These are phyloP conservation scores for Drosophila malerkotliana DNA, from an alignment of 1,140 invertebrate species.

Conservation along the genomic window DNA sequence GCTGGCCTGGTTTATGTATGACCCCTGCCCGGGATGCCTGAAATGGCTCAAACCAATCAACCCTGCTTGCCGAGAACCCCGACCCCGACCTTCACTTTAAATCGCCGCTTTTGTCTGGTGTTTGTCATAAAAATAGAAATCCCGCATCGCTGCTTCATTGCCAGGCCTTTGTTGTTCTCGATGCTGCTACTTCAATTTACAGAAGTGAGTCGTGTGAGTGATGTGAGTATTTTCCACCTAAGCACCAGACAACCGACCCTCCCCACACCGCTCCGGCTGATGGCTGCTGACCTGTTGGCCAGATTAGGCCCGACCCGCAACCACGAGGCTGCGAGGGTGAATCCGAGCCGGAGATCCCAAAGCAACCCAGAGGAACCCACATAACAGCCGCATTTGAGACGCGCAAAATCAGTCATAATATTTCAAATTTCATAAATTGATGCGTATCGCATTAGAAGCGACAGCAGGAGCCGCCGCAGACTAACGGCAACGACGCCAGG, in stretches of 20 bases:
- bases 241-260: conserved; percentile 27
- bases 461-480: conserved; percentile 45
- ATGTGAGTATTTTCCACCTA: conserved; percentile 55
- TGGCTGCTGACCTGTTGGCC: conserved; percentile 43
- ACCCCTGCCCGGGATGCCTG: conserved; percentile 10
- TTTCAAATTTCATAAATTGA: conserved; percentile 82
- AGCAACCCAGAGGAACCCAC: conserved; percentile 3
- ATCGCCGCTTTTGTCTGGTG: conserved; percentile 40
- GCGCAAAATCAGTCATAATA: conserved; percentile 78
- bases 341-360: neutral
- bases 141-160: conserved; percentile 55
- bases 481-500: conserved; percentile 51
- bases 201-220: conserved; percentile 10
- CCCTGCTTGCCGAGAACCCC: conserved; percentile 19
- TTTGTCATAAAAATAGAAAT: conserved; percentile 62
- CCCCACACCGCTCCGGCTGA: neutral
- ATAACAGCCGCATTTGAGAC: conserved; percentile 35
- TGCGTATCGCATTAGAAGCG: conserved; percentile 74
- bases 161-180: conserved; percentile 47
- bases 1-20: conserved; percentile 7
- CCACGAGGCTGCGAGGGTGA: neutral
- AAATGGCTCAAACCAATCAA: conserved; percentile 5
- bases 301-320: conserved; percentile 34
- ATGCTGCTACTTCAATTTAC: conserved; percentile 53
- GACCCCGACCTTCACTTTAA: conserved; percentile 51